A percentile compares a stretch with the other conserved stretches of the same genome.
Conservation (phyloP, 2,797 vertebrate species). For the Esox lucius region DNA sequence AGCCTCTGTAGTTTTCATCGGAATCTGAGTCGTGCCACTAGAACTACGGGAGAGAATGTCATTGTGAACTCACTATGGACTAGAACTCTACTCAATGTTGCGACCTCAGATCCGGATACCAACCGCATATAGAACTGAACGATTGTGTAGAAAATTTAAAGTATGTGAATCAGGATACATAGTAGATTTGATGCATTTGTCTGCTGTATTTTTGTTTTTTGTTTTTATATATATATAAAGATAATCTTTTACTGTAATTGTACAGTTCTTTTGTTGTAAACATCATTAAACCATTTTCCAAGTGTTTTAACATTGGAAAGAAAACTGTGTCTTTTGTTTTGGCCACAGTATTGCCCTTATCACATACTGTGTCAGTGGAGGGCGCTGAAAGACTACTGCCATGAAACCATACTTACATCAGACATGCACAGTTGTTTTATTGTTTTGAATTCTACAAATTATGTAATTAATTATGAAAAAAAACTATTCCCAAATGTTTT, state of each 20-base stretch:
- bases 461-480: too few relatives aligned
- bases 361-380: neutral
- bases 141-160: slow-evolving; percentile 88
- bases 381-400: neutral
- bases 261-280: slow-evolving; percentile 99
- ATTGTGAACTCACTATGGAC: slow-evolving; percentile 55
- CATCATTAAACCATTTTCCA: slow-evolving; percentile 99
- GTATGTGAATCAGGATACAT: slow-evolving; percentile 96
- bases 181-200: slow-evolving; percentile 99
- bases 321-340: slow-evolving; percentile 37
- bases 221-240: slow-evolving; percentile 83
- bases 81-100: slow-evolving; percentile 51
- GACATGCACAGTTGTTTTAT: neutral
- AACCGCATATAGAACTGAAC: slow-evolving; percentile 81
- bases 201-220: slow-evolving; percentile 97
- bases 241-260: slow-evolving; percentile 99
- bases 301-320: slow-evolving; percentile 86
- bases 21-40: slow-evolving; percentile 42
- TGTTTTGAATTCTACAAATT: too few relatives aligned
- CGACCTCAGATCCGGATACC: slow-evolving; percentile 77
- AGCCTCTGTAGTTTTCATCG: slow-evolving; percentile 67
- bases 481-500: too few relatives aligned
- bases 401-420: neutral
- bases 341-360: neutral
- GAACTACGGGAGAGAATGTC: slow-evolving; percentile 58